Conservation (phyloP, 2,113 vertebrate genomes). For the Corvus cornix region DNA sequence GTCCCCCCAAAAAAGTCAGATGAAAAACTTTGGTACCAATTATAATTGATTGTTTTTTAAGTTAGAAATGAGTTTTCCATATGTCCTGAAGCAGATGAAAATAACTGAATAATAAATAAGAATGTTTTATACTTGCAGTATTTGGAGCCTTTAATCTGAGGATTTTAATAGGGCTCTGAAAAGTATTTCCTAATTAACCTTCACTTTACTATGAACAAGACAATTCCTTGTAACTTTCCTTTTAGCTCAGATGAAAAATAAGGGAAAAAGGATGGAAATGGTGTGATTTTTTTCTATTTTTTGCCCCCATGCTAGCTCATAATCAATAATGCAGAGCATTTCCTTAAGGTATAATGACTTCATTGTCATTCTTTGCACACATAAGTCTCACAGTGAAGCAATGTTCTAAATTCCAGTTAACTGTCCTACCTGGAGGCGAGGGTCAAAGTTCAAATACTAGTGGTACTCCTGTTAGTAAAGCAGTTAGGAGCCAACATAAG, state of each 20-base stretch:
- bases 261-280: neutral
- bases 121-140: neutral
- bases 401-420: neutral
- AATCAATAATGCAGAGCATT: neutral
- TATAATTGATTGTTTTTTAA: neutral
- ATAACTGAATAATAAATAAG: slow-evolving; percentile 40
- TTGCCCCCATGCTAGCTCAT: neutral
- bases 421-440: neutral
- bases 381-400: neutral
- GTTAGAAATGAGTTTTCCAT: neutral
- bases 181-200: slow-evolving; percentile 39
- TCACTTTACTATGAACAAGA: neutral
- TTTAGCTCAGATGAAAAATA: neutral
- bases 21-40: neutral
- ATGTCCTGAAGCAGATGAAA: neutral
- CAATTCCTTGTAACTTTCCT: neutral
- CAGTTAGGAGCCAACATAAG: neutral
- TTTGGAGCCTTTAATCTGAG: neutral
- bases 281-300: neutral
- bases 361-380: neutral
- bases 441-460: neutral
- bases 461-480: neutral
- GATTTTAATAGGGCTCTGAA: slow-evolving; percentile 3
- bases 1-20: neutral
- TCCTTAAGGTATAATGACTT: neutral